A percentile compares a stretch with the other conserved stretches of the same genome.
phyloP scores from a whole-genome alignment of 92 coral and sea anemone species.

The Zoanthus sociatus region DNA sequence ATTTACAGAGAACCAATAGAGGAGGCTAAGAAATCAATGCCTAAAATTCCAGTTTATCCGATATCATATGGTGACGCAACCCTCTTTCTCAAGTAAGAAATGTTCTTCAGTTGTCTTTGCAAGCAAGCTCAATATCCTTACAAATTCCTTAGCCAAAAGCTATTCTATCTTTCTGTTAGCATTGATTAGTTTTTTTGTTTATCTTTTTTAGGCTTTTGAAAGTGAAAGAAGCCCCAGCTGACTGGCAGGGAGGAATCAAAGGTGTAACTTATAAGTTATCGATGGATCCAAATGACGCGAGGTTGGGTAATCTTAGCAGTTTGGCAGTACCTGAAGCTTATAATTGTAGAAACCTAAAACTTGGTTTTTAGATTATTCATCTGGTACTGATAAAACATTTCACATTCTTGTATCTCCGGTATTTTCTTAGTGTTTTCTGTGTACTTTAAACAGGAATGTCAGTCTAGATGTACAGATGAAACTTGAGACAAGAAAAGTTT shows the following conservation, averaged over 20 bases:
- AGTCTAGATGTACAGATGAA: slow-evolving; percentile 74
- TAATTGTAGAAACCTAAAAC: no score
- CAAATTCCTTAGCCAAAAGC: background rate
- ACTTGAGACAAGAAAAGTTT: slow-evolving; percentile 66
- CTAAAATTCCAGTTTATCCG: slow-evolving; percentile 83
- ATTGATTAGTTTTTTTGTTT: background rate
- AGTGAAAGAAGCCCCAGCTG: slow-evolving; percentile 65
- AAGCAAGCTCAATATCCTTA: background rate
- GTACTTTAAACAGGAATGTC: slow-evolving; percentile 59
- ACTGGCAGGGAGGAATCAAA: slow-evolving; percentile 85
- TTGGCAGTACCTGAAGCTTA: background rate
- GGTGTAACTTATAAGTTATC: slow-evolving; percentile 59
- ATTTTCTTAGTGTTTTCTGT: background rate
- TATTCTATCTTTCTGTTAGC: background rate
- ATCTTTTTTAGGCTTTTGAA: slow-evolving; percentile 53
- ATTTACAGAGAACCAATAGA: slow-evolving; percentile 67
- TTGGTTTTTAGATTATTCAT: no score
- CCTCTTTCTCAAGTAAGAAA: slow-evolving; percentile 64
- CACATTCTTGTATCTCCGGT: background rate
- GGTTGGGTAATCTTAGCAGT: slow-evolving; percentile 34
- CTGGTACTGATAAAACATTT: no score
- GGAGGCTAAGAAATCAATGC: slow-evolving; percentile 50
- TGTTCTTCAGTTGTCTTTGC: background rate
- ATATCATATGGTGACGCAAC: slow-evolving; percentile 80
- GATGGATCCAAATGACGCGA: slow-evolving; percentile 64